These are phyloP conservation scores for Xiphorhynchus erythropygius DNA, from an alignment of 2,797 vertebrate genomes.

Conservation along the genomic window DNA sequence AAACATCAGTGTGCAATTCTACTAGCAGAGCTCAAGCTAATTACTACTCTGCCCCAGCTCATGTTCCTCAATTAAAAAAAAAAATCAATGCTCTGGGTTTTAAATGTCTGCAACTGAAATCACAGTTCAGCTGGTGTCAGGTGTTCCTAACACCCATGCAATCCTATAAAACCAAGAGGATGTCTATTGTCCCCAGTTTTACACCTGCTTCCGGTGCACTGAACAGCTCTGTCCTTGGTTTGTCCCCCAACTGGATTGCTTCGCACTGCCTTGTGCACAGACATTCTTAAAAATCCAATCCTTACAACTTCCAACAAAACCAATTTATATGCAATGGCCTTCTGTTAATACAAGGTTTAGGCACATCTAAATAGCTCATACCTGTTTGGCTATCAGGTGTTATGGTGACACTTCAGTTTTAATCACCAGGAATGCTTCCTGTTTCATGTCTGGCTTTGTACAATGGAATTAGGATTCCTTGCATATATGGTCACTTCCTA, in stretches of 20 bases:
- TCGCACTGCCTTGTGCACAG: neutral
- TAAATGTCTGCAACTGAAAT: neutral
- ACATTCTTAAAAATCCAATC: neutral
- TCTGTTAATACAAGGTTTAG: neutral
- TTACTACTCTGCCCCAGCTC: neutral
- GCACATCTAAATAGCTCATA: neutral
- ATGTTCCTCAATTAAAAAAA: neutral
- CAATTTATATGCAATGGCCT: neutral
- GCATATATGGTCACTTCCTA: neutral
- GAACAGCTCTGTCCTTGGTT: neutral
- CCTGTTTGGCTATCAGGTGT: neutral
- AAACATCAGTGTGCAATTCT: neutral
- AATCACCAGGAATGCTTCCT: neutral
- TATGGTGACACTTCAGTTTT: neutral
- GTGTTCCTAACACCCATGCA: neutral
- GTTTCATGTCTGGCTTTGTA: neutral
- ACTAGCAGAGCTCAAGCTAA: neutral
- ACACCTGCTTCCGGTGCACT: neutral
- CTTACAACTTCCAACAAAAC: neutral
- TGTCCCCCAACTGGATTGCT: neutral
- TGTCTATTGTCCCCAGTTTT: neutral
- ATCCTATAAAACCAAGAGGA: neutral
- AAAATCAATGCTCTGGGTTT: neutral
- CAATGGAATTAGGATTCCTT: slow-evolving; percentile 9
- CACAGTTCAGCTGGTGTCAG: neutral